Base-by-base conservation (phyloP, 1,140 invertebrate genomes). In the Drosophila subobscura region DNA sequence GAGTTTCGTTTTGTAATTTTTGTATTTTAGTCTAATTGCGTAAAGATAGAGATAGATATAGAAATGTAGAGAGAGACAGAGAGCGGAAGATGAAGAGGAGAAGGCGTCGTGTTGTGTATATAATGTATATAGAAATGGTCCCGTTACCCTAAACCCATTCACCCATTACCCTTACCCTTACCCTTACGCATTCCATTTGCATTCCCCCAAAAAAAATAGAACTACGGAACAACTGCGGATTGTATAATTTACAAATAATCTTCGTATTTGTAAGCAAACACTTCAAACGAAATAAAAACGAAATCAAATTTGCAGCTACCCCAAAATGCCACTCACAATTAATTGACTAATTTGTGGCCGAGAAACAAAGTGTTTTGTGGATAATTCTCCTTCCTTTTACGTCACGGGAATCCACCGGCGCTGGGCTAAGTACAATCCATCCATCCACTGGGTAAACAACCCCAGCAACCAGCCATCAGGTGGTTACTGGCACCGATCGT, bases 171-270 rank as follows among this genome's bases (percentile, higher is more conserved):
- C 29, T 44, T 49, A 42, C 40, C 60, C 16, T 22, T 20, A 29
- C 8, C 29, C 0, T 33, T 33, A 8, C 33, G 16, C 8, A 40
- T 29, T 23, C 46, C 37, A 64, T 44, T 25, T 46, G 41, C 68
- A 49, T 60, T 74, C 44, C 47, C 76, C 47, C 76, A 45, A 47
- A 40, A 40, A 20, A 20, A 0, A 20, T 1, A 20, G 1, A 20
- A 45, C 49, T 29, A 33, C 49, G 67, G 50, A 58, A 67, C 50
- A 77, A 54, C 46, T 64, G 50, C 37, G 37, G 16, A 61, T 61
- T 88, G 54, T 83, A 79, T 88, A 86, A 79, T 83, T 88, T 88
- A 83, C 80, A 85, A 85, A 84, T 85, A 79, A 77, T 65, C 42
- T 59, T 76, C 63, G 59, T 81, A 83, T 83, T 74, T 83, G 74